phyloP scores from a whole-genome alignment of 2,113 vertebrate species.

The Marcusenius ussheri region DNA sequence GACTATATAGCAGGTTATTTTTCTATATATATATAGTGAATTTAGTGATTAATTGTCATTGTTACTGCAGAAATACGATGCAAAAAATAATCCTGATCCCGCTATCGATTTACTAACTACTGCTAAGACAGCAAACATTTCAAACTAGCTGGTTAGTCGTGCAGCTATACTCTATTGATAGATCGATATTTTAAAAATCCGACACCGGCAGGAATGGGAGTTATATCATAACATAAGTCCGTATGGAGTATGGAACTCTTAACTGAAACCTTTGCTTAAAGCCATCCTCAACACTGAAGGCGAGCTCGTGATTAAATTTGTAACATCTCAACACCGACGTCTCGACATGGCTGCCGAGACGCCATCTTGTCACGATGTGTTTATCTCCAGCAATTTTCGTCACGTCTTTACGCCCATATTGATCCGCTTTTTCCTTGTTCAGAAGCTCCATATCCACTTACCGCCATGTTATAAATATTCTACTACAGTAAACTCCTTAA shows the following conservation, averaged over 20 bases:
- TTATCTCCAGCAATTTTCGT: background rate
- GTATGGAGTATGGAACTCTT: background rate
- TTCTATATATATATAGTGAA: background rate
- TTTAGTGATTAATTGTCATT: no score
- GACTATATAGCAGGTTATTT: background rate
- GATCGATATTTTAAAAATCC: background rate
- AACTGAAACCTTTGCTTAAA: background rate
- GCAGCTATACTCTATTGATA: background rate
- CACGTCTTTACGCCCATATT: background rate
- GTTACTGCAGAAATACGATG: background rate
- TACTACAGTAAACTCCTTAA: background rate
- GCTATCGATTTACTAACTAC: background rate
- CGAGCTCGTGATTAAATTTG: background rate
- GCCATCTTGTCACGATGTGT: conserved; percentile 23
- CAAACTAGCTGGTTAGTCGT: background rate
- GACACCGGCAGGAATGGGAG: background rate
- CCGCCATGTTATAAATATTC: conserved; percentile 17
- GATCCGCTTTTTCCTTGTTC: background rate
- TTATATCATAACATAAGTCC: background rate
- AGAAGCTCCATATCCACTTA: background rate
- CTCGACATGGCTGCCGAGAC: conserved; percentile 27
- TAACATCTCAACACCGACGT: background rate
- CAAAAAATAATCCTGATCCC: background rate
- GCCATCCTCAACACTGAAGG: background rate
- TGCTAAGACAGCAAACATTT: background rate